Conservation (phyloP, 2,113 vertebrate species). For the Thryonomys swinderianus region DNA sequence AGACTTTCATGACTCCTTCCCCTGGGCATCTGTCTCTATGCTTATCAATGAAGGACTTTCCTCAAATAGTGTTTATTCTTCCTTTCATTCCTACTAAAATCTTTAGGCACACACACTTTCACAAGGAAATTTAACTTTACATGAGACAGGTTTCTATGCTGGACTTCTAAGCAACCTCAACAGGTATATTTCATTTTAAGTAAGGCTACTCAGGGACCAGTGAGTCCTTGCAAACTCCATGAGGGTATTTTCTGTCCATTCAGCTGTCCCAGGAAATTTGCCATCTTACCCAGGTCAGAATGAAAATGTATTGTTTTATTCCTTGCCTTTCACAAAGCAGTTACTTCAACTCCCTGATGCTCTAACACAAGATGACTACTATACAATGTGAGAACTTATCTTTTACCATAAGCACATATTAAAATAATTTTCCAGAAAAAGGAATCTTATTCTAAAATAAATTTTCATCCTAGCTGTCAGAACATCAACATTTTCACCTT, state of each 20-base stretch:
- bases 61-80: neutral
- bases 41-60: neutral
- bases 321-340: neutral
- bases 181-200: neutral
- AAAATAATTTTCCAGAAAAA: slow-evolving; percentile 35
- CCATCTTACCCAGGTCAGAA: neutral
- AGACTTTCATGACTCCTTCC: neutral
- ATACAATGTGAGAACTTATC: neutral
- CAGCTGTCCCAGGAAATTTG: neutral
- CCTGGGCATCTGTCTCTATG: neutral
- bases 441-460: slow-evolving; percentile 15
- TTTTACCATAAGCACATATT: slow-evolving; percentile 2
- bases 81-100: neutral
- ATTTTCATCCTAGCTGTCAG: neutral
- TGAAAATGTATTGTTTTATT: neutral
- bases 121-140: neutral
- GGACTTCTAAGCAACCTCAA: neutral
- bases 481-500: neutral
- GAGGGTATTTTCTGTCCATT: neutral
- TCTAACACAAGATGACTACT: neutral
- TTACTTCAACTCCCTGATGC: neutral
- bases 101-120: neutral
- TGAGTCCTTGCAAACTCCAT: neutral
- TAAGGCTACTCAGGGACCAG: neutral
- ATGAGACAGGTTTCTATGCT: neutral